Evolutionary conservation across 2,888 invertebrate genomes (phyloP).

Genomic region (Drosophila prolongata): DNA sequence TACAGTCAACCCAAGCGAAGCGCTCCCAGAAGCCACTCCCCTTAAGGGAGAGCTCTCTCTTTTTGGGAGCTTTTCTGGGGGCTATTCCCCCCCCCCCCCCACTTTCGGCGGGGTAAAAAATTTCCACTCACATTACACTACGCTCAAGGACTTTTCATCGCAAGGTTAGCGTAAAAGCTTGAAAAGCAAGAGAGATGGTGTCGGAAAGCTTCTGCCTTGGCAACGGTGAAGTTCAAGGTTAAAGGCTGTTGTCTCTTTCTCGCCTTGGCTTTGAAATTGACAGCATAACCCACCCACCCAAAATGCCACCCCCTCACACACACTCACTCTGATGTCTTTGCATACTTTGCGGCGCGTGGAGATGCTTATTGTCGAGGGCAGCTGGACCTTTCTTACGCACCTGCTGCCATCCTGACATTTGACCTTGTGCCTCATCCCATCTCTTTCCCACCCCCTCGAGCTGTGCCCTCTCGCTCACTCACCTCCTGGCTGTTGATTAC

Average conservation of each 20-base stretch:
- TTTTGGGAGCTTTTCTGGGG: conserved; percentile 8
- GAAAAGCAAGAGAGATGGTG: not conserved
- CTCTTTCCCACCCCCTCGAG: not conserved
- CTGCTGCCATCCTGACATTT: conserved; percentile 34
- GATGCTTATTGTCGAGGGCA: conserved; percentile 56
- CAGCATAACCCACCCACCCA: conserved; percentile 36
- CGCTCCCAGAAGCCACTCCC: conserved; percentile 44
- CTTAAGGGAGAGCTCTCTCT: conserved; percentile 18
- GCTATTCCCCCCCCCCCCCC: conserved; percentile 35
- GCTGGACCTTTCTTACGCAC: conserved; percentile 53
- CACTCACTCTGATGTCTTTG: conserved; percentile 52
- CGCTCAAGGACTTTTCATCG: conserved; percentile 64
- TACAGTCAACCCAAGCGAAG: conserved; percentile 71
- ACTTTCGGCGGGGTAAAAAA: conserved; percentile 37
- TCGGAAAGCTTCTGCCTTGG: conserved; percentile 57
- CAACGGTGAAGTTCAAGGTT: conserved; percentile 82
- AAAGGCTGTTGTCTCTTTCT: conserved; percentile 47
- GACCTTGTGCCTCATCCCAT: conserved; percentile 43
- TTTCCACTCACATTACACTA: conserved; percentile 51
- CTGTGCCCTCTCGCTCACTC: not conserved
- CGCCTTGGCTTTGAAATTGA: conserved; percentile 28
- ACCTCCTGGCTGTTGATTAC: conserved; percentile 61
- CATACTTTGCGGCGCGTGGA: conserved; percentile 69
- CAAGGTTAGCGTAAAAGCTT: conserved; percentile 72
- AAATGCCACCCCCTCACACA: conserved; percentile 31